Base-by-base conservation (phyloP, 2,113 vertebrate genomes). In the Myxocyprinus asiaticus region DNA sequence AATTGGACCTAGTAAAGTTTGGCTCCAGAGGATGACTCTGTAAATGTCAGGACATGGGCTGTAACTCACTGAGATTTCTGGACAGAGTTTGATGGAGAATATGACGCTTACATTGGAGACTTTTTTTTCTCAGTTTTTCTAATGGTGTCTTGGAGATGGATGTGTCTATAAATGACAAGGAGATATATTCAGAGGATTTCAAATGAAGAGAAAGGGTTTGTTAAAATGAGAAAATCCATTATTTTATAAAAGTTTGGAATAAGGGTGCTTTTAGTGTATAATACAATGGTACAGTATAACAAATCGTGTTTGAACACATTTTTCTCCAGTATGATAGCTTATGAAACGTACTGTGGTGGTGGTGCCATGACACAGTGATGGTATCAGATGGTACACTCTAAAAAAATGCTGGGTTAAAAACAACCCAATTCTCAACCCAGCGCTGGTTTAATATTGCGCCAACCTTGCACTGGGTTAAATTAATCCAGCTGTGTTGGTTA, bases 1-100 rank as follows among this genome's bases (percentile, higher is more conserved):
- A 88, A 88, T 83, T 88, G 84, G 85, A 85, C 80, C 77, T 81
- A 80, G 81, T 81, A 80, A 83, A 62, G 82, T 83, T 78, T 88
- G 85, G 86, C 84, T 86, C 7, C 1, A 42, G 67, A 77, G 70
- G 47, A 71, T 67, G 67, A 83, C 70, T 58, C 61, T 72, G 65
- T 85, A 78, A 85, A 89, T 80, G 64, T 85, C 76, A 59, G 64
- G 64, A 58, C 45, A 78, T 71, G 48, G 80, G 76, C 67, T 72
- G 69, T 89, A 86, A 88, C 70, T 90, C 75, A 81, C 10, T 77
- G 51, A 80, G 63, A 42, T 82, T 81, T 83, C 66, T 88, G 85
- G 81, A 87, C 75, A 55, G 66, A 77, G 58, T 82, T 82, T 69
- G 56, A 79, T 72, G 42, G 4, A 44, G 50, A 72, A 81, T 77